Base-by-base conservation (phyloP, 2,797 vertebrate genomes). In the Takifugu rubripes region DNA sequence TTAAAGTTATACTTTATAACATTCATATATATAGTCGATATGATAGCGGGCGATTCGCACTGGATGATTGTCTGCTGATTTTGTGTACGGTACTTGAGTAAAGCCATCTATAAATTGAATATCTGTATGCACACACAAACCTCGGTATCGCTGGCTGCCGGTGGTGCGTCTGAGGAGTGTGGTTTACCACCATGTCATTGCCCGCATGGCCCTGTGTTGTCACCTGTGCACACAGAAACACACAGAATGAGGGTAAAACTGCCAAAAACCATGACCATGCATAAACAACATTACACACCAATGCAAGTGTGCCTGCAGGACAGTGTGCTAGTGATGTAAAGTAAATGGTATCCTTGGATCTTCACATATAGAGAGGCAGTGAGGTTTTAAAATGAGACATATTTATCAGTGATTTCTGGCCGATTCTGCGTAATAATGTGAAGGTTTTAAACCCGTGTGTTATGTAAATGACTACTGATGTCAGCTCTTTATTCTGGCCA, bases 131-230 rank as follows among this genome's bases (percentile, higher is more conserved):
- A 44, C 53, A 61, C 43, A 25, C 21, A 40, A 9, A 45, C 49
- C 48, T 55, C 68, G 45, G 21, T 54, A 69, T 70, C 27, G 56
- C 63, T 74, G 72, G 72, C 71, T 49, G 74, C 67, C 65, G 61
- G 74, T 60, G 82, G 83, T 83, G 70, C 42, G 66, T 79, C 66
- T 82, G 85, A 80, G 85, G 87, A 83, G 77, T 87, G 89, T 83
- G 90, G 89, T 71, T 87, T 60, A 88, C 86, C 86, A 59, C 79
- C 40, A 50, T 65, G 77, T 81, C 75, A 68, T 68, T 74, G 76
- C 66, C 81, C 64, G 48, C 52, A 74, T 73, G 78, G 70, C 59
- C 64, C 67, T 77, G 66, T 77, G 66, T 72, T 77, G 74, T 80
- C 72, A 82, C 81, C 77, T 81, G 46, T 58, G 14, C 47, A 36